These are phyloP conservation scores for Reticulitermes speratus DNA, from an alignment of 1,140 invertebrate species.

Conservation along the genomic window DNA sequence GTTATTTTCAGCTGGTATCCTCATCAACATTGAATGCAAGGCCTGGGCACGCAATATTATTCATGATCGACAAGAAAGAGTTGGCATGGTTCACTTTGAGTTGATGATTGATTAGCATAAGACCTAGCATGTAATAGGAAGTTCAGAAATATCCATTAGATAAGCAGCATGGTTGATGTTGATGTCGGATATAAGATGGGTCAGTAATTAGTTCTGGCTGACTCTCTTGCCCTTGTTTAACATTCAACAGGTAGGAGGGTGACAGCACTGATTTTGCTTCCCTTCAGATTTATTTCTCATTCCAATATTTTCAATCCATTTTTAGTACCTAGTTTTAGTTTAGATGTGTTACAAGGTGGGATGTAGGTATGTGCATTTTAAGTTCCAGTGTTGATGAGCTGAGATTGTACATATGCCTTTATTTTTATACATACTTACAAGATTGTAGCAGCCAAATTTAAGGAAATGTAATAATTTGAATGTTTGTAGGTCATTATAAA, in stretches of 20 bases:
- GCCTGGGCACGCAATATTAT: conserved; percentile 87
- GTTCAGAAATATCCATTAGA: conserved; percentile 18
- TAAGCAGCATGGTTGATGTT: background rate
- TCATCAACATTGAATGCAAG: conserved; percentile 88
- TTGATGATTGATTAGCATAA: conserved; percentile 76
- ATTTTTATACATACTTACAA: background rate
- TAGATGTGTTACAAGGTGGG: background rate
- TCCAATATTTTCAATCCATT: background rate
- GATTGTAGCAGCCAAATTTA: background rate
- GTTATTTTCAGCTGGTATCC: conserved; percentile 66
- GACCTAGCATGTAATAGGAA: background rate
- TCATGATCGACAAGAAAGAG: conserved; percentile 72
- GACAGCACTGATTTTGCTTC: background rate
- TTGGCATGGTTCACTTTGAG: conserved; percentile 87
- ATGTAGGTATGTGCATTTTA: background rate
- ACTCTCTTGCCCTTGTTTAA: background rate
- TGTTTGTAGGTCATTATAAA: background rate
- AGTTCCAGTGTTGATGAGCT: background rate
- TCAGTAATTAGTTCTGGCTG: background rate
- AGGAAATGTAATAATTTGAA: background rate
- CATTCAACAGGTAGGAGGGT: background rate
- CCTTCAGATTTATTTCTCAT: background rate
- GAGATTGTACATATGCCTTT: background rate
- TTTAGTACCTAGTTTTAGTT: background rate
- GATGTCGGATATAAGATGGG: background rate